Percentiles rank a stretch among this genome's conserved stretches.
Evolutionary conservation across 2,888 invertebrate species (phyloP).

Genomic region (Pheosia gnoma): DNA sequence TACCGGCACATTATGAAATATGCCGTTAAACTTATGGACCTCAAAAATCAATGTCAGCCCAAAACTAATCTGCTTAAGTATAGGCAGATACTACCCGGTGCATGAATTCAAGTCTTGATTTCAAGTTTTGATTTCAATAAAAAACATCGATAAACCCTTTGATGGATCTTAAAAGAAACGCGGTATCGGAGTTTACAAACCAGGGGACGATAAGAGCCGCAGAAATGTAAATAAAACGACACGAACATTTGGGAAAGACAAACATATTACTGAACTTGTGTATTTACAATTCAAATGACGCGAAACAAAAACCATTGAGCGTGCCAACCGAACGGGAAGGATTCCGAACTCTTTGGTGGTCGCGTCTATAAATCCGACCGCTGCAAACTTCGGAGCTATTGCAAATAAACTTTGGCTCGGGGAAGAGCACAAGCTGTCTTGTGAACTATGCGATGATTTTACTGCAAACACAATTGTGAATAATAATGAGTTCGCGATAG

Average conservation of each 20-base stretch:
- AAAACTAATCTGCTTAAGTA: no score
- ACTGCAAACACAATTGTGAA: conserved; percentile 3
- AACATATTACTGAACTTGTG: conserved; percentile 53
- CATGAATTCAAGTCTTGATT: not conserved
- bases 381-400: conserved; percentile 32
- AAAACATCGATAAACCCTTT: conserved; percentile 21
- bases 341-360: conserved; percentile 54
- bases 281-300: conserved; percentile 55
- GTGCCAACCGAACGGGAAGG: conserved; percentile 41
- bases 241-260: conserved; percentile 41
- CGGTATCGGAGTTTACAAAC: conserved; percentile 30
- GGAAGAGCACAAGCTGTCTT: not conserved
- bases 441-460: conserved; percentile 4
- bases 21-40: no score
- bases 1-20: no score
- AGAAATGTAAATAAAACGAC: conserved; percentile 45
- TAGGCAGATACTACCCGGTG: no score
- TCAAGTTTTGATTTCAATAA: conserved; percentile 1
- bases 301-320: conserved; percentile 48
- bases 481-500: not conserved
- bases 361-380: conserved; percentile 56
- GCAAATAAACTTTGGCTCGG: conserved; percentile 26
- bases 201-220: conserved; percentile 34
- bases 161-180: conserved; percentile 33
- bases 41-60: no score